A percentile compares a stretch with the other conserved stretches of the same genome.
phyloP scores from a whole-genome alignment of 2,797 vertebrate genomes.

The Lepidocolaptes lacrymiger region DNA sequence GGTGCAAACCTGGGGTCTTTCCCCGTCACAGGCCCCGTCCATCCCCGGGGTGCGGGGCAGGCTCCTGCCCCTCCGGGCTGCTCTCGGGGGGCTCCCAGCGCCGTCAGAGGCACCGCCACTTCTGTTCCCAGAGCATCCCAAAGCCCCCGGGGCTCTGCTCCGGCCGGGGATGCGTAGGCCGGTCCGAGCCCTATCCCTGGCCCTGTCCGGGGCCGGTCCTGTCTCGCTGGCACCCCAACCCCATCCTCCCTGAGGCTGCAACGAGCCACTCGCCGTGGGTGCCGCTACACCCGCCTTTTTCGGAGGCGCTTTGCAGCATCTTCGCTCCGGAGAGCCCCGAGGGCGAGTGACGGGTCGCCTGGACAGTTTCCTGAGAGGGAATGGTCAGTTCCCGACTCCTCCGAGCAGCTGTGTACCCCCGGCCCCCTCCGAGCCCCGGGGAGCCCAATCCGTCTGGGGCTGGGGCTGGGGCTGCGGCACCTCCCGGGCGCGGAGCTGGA shows the following conservation, averaged over 20 bases:
- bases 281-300: neutral
- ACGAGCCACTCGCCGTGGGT: neutral
- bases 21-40: rapidly evolving
- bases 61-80: neutral
- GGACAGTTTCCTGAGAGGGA: neutral
- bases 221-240: rapidly evolving
- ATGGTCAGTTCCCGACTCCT: neutral
- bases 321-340: neutral
- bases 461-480: neutral
- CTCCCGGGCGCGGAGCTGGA: neutral
- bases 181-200: no score
- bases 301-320: neutral
- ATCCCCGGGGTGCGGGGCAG: neutral
- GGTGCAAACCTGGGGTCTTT: neutral
- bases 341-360: neutral
- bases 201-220: neutral
- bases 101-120: neutral
- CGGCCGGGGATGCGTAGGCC: neutral
- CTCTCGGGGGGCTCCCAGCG: neutral
- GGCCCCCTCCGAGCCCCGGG: neutral
- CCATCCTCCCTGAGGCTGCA: no score
- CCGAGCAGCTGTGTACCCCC: neutral
- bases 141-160: neutral
- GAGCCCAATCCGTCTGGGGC: neutral
- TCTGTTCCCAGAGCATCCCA: neutral